Conservation (phyloP, 2,113 vertebrate species). For the Prunella fulvescens region DNA sequence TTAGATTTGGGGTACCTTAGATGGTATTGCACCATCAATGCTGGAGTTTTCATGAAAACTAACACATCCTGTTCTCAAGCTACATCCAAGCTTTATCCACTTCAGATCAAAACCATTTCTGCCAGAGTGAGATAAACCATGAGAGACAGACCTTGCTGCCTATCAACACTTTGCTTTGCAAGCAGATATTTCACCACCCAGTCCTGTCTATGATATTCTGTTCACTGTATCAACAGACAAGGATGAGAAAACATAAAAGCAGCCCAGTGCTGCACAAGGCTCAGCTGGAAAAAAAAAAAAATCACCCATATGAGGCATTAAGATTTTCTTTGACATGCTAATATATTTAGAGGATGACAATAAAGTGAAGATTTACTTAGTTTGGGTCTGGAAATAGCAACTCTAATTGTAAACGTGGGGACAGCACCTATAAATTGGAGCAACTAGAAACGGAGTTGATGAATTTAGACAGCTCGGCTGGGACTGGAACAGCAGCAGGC, state of each 20-base stretch:
- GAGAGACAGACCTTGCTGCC: background rate
- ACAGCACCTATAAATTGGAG: background rate
- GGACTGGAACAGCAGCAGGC: background rate
- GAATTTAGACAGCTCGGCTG: fast-evolving
- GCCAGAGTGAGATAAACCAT: background rate
- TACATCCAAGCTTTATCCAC: background rate
- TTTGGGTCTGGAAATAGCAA: background rate
- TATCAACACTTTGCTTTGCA: background rate
- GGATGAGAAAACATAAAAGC: background rate
- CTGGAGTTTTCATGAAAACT: background rate
- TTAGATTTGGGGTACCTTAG: background rate
- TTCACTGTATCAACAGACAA: background rate
- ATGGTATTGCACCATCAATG: background rate
- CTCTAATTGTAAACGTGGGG: background rate
- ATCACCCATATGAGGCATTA: background rate
- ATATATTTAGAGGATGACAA: background rate
- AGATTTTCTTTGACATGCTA: background rate
- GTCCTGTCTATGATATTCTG: background rate
- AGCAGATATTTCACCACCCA: background rate
- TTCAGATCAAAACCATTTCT: background rate
- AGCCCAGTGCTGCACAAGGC: background rate
- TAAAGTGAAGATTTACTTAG: background rate
- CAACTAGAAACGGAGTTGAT: background rate
- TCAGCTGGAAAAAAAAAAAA: background rate
- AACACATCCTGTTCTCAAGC: background rate